Evolutionary conservation across 2,113 vertebrate genomes (phyloP), one percentile per base, ranked within the genome.

Genomic region (Corvus hawaiiensis): DNA sequence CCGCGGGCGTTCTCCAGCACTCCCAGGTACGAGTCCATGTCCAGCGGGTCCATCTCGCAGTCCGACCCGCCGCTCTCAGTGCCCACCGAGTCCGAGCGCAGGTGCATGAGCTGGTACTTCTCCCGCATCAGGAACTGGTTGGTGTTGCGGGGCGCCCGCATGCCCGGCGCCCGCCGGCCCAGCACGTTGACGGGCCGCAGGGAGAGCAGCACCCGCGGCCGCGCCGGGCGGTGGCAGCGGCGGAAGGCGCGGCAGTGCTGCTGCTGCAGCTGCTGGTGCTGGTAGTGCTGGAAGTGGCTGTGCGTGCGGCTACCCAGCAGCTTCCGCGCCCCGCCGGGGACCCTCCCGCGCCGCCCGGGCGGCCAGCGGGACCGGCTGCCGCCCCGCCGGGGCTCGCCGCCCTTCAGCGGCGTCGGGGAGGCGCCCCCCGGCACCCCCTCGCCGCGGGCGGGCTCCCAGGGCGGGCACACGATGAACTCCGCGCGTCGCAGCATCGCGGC

Each of bases 51-150:
- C 95, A 97, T 84, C 89, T 99, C 98, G 80, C 98, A 98, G 95
- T 99, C 98, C 7, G 98, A 98, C 67, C 98, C 97, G 92, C 98
- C 97, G 96, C 98, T 98, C 95, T 99, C 98, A 15, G 98, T 98
- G 13, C 98, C 98, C 84, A 99, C 96, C 2, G 99, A 99, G 95
- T 99, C 99, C 5, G 98, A 99, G 39, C 98, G 98, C 97, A 99
- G 97, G 87, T 98, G 98, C 97, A 98, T 97, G 87, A 99, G 97
- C 97, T 98, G 98, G 90, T 99, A 99, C 95, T 99, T 99, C 93
- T 99, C 99, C 30, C 97, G 97, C 99, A 99, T 99, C 52, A 99
- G 97, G 90, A 99, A 99, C 97, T 99, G 99, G 97, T 99, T 99
- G 78, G 98, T 99, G 97, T 99, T 99, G 89, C 98, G 97, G 12